Conservation (phyloP, 2,888 invertebrate genomes). For the Neelides folsomi region DNA sequence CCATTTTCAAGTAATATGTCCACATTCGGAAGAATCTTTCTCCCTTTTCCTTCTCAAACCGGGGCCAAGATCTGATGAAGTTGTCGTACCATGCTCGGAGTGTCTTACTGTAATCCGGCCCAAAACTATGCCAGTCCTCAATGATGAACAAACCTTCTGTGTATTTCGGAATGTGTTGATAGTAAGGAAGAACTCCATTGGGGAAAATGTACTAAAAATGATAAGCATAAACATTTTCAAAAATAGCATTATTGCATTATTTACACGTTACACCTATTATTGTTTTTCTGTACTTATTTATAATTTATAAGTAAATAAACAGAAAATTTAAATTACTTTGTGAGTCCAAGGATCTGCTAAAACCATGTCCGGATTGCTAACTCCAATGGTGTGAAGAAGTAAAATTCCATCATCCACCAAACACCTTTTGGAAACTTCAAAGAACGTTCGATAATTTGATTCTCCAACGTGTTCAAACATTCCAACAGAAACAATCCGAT, state of each 20-base stretch:
- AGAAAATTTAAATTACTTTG: not conserved
- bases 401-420: conserved; percentile 27
- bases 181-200: conserved; percentile 27
- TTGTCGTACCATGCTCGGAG: conserved; percentile 24
- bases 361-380: conserved; percentile 17
- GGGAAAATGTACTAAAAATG: conserved; percentile 24
- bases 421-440: conserved; percentile 23
- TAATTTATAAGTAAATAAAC: too few relatives aligned
- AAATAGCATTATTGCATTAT: too few relatives aligned
- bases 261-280: too few relatives aligned
- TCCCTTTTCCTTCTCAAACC: conserved; percentile 11
- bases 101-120: conserved; percentile 21
- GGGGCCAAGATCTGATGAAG: conserved; percentile 21
- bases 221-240: too few relatives aligned
- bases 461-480: conserved; percentile 27
- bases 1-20: conserved; percentile 9
- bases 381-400: conserved; percentile 28
- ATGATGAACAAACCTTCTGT: conserved; percentile 20
- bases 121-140: conserved; percentile 30
- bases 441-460: conserved; percentile 22
- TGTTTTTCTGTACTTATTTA: too few relatives aligned
- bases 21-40: conserved; percentile 14
- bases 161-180: conserved; percentile 19
- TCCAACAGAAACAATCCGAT: conserved; percentile 27
- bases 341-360: conserved; percentile 28